Evolutionary conservation across 2,113 vertebrate genomes (phyloP).

Genomic region (Silurus glanis): DNA sequence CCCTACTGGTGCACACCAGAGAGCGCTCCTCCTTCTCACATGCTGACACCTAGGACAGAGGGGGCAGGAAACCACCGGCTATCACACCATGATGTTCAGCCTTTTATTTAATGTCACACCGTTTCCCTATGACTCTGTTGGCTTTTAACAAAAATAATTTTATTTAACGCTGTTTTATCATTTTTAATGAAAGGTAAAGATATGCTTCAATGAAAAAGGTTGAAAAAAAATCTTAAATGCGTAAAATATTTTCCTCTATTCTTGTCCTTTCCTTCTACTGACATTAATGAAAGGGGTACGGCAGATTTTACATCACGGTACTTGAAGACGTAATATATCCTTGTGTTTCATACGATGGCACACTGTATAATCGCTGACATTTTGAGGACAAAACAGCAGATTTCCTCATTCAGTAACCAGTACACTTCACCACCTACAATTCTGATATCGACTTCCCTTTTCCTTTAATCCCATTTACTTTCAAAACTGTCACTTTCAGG

Average conservation of each 20-base stretch:
- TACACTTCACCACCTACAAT: not conserved
- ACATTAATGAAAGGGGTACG: not conserved
- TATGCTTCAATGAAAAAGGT: slow-evolving; percentile 15
- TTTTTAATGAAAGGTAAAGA: slow-evolving; percentile 16
- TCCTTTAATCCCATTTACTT: not conserved
- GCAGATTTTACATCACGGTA: not conserved
- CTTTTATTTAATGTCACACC: slow-evolving; percentile 48
- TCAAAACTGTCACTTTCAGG: not conserved
- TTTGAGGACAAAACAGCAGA: not conserved
- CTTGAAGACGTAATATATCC: not conserved
- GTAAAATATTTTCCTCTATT: not conserved
- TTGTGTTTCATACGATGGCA: not conserved
- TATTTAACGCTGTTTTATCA: slow-evolving; percentile 12
- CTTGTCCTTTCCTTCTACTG: not conserved
- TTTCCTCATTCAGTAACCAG: not conserved
- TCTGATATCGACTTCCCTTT: not conserved
- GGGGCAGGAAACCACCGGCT: slow-evolving; percentile 39
- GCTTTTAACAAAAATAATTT: not conserved
- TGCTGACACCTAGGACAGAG: not conserved
- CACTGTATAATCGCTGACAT: not conserved
- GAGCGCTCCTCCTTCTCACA: slow-evolving; percentile 3
- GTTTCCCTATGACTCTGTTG: slow-evolving; percentile 16
- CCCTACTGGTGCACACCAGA: slow-evolving; percentile 35
- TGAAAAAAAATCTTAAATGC: not conserved
- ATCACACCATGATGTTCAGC: slow-evolving; percentile 56